Base-by-base conservation (phyloP, 2,888 invertebrate genomes). In the Oxyscelio sp. region DNA sequence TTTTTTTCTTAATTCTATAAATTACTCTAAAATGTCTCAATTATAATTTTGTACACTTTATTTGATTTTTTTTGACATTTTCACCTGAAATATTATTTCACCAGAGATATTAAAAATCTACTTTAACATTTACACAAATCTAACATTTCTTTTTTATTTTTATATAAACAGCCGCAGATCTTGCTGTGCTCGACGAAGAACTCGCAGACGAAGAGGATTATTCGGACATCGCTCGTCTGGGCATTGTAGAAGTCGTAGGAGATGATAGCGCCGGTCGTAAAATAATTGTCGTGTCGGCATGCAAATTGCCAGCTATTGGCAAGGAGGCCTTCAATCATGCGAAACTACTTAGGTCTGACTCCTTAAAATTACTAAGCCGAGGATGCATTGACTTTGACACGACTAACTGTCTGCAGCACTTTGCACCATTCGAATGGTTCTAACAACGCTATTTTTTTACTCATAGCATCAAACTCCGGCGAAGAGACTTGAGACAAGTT, bases 261-360 rank as follows among this genome's bases (percentile, higher is more conserved):
- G 97, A 97, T 94, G 97, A 97, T 94, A 95, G 96, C 52, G 96
- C 97, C 90, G 99, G 99, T 19, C 96, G 99, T 86, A 98, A 99
- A 93, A 97, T 99, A 90, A 98, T 99, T 91, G 98, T 99, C 50
- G 97, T 99, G 73, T 99, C 99, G 83, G 99, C 99, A 6, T 99
- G 99, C 94, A 96, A 97, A 91, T 95, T 98, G 88, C 95, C 95
- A 54, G 92, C 93, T 4, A 89, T 92, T 59, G 96, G 97, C 58
- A 97, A 96, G 93, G 97, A 97, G 92, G 96, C 96, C 83, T 90
- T 91, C 74, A 96, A 97, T 90, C 97, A 98, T 94, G 95, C 96
- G 78, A 95, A 96, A 90, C 95, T 98, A 86, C 95, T 98, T 84
- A 96, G 96, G 97, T 97, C 94, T 92, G 91, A 86, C 19, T 70